Evolutionary conservation across 2,113 vertebrate species (phyloP), one percentile per base, ranked within the genome.

Genomic region (Bufo bufo): DNA sequence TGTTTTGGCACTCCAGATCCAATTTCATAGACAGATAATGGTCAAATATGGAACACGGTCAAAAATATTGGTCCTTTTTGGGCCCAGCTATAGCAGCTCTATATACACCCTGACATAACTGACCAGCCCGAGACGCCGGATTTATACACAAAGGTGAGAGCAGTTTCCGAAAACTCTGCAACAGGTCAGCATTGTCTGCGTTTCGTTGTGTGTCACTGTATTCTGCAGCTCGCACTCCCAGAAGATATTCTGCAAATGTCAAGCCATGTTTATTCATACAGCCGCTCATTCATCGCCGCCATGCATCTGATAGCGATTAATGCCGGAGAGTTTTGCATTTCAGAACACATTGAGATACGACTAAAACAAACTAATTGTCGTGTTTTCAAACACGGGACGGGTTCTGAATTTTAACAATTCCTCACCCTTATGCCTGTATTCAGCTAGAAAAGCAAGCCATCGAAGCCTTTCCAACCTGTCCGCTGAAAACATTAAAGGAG

Each of bases 191-290:
- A 75, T 75, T 49, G 72, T 61, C 45, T 63, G 23, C 33, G 33
- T 77, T 85, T 56, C 23, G 19, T 12, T 14, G 23, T 3, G 45
- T 47, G 43, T 77, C 72, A 23, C 72, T 47, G 19, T 58, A 61
- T 75, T 50, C 71, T 49, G 43, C 71, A 59, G 4, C 43, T 61
- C 23, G 20, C 43, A 63, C 33, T 85, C 84, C 84, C 45, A 50
- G 17, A 75, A 85, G 72, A 85, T 61, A 77, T 77, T 63, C 19
- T 12, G 71, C 59, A 77, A 84, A 85, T 85, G 83, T 77, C 84
- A 77, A 63, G 72, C 61, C 77, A 85, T 85, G 71, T 85, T 85
- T 85, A 85, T 85, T 85, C 84, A 85, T 77, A n/a, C 61, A 23
- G 84, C 56, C 8, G 84, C 43, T 85, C 72, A 49, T 59, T 85